Conservation (phyloP, 2,888 invertebrate genomes). For the Druceiella hillmani region DNA sequence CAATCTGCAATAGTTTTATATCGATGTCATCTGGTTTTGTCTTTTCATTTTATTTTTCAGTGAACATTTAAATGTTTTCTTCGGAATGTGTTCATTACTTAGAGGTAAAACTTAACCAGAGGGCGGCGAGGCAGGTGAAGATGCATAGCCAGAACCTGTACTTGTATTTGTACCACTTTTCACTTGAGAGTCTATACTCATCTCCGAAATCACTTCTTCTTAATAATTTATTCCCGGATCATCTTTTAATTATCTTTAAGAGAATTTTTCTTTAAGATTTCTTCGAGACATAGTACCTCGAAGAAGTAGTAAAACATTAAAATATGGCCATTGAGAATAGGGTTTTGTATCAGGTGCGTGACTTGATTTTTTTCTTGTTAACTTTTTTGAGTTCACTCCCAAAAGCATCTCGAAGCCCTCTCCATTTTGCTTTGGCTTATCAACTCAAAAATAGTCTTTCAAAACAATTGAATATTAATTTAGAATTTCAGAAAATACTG, state of each 20-base stretch:
- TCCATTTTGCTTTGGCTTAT: slow-evolving; percentile 15
- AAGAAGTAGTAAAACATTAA: slow-evolving; percentile 5
- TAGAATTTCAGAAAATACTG: no score
- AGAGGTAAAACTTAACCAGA: no score
- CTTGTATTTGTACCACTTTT: no score
- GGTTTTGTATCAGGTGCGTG: slow-evolving; percentile 6
- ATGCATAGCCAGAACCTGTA: no score
- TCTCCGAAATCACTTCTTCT: no score
- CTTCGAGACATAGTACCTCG: neutral
- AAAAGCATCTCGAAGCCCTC: slow-evolving; percentile 13
- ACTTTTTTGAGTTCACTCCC: slow-evolving; percentile 7
- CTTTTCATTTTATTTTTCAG: neutral
- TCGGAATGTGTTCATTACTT: neutral
- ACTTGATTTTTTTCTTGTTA: slow-evolving; percentile 16
- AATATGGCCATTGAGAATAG: slow-evolving; percentile 6
- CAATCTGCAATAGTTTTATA: slow-evolving; percentile 8
- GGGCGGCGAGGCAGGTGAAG: no score
- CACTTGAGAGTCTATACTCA: no score
- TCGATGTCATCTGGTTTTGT: slow-evolving; percentile 1
- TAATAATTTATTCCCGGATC: neutral
- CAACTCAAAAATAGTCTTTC: slow-evolving; percentile 7
- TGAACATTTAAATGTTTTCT: neutral
- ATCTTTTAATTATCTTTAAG: no score
- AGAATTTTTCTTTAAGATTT: neutral
- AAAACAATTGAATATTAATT: no score